Base-by-base conservation (phyloP, 1,140 invertebrate species). In the Zaprionus taronus region DNA sequence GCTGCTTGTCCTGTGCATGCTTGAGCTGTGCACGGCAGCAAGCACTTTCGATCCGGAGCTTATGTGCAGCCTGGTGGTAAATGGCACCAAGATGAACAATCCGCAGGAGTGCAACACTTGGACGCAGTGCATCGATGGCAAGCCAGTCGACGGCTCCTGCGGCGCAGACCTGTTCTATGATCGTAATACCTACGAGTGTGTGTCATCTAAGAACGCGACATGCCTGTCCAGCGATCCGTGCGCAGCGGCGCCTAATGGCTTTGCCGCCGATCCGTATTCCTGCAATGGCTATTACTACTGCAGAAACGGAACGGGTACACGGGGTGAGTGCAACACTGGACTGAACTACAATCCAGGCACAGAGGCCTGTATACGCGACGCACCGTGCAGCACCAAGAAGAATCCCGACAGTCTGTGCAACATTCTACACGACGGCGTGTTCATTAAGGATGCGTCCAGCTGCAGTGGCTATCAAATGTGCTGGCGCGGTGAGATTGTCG, bases 251-350 rank as follows among this genome's bases (percentile, higher is more conserved):
- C 0, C 75, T 9, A 72, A 81, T 47, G 91, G 91, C 3, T 92
- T 92, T 22, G 60, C 77, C 0, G 75, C 69, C 7, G 89, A 92
- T 81, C 91, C 89, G 2, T 91, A 91, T n/a, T 71, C 85, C 17
- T 92, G 91, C 55, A 85, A 80, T 47, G 79, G 81, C 2, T 92
- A 92, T 11, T 92, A 91, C 36, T 92, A 92, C 55, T 92, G 91
- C 44, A 7, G 6, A 1, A 38, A 85, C 15, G 91, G 91, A 2
- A 22, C 26, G 14, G 91, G 82, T 4, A 68, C 58, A 0, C 73
- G 51, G 2, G 91, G 91, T 1, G 56, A 65, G 9, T 92, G 91
- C 60, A 62, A 55, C 9, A 2, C 53, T 9, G 91, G 85, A n/a
- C 57, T 84, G 53, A 92, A 91, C 65, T 92, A 49, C 9, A 91